A percentile compares a stretch with the other conserved stretches of the same genome.
Evolutionary conservation across 2,797 vertebrate genomes (phyloP).

Genomic region (Sebastes melanostomus): DNA sequence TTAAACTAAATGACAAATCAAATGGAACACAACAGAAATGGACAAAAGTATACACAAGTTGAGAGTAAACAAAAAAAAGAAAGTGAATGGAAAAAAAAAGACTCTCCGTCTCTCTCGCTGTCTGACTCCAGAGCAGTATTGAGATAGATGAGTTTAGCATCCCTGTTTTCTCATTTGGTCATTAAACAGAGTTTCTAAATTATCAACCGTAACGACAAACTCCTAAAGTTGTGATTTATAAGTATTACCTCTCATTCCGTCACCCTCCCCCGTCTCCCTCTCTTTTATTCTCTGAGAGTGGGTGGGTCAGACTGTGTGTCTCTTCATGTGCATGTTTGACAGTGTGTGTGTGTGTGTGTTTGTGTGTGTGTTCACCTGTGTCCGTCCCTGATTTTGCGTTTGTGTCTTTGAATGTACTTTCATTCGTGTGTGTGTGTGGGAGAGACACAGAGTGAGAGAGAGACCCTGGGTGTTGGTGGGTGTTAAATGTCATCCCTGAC

Average conservation of each 20-base stretch:
- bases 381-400: not conserved
- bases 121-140: not conserved
- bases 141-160: conserved; percentile 28
- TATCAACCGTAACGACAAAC: conserved; percentile 17
- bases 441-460: conserved; percentile 12
- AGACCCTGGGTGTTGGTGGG: conserved; percentile 22
- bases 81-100: not conserved
- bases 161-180: conserved; percentile 28
- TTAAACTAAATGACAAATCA: not conserved
- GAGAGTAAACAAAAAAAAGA: not conserved
- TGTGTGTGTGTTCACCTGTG: not conserved
- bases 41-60: not conserved
- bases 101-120: not conserved
- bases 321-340: not conserved
- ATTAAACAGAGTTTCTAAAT: conserved; percentile 48
- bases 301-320: not conserved
- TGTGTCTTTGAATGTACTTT: not conserved
- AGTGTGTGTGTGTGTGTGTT: not conserved
- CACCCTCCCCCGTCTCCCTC: not conserved
- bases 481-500: conserved; percentile 71
- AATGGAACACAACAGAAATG: not conserved
- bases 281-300: not conserved
- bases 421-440: not conserved
- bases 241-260: not conserved
- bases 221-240: conserved; percentile 34